Base-by-base conservation (phyloP, 2,888 invertebrate genomes). In the Portevinia maculata region DNA sequence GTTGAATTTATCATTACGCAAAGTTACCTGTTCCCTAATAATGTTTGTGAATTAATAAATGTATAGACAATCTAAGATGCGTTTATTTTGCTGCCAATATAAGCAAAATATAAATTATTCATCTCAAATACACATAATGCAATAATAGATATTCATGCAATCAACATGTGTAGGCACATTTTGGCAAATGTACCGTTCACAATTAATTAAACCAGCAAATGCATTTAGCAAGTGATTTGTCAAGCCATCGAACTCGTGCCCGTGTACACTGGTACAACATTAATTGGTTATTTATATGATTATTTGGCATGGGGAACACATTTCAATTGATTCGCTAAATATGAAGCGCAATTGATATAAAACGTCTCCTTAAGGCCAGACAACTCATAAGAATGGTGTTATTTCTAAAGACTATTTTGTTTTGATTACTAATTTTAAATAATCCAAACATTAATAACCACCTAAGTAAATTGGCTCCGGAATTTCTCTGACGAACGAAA, bases 181-280 rank as follows among this genome's bases (percentile, higher is more conserved):
- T 53, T 71, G 71, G 59, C 78, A 67, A 71, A 65, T 67, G 48
- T 71, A 71, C 59, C 59, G 48, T 55, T 78, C 81, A 64, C 65
- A 67, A 73, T 67, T 62, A 83, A 83, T 83, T 71, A 78, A 71
- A 52, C 57, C 73, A 78, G 83, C 83, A 55, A 83, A 62, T 78
- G 60, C 71, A 83, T 41, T 83, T 83, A 83, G 57, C 78, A 78
- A 83, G 78, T 83, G 83, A 83, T 83, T 83, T 83, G 83, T 83
- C 83, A 83, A 73, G 24, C 60, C 46, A 78, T 78, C 48, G 81
- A 75, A 57, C 30, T 48, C 19, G 52, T 71, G 60, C 7, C 34
- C 60, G 59, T 70, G 53, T 64, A 57, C 55, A 64, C 28, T 52
- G 32, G 52, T 60, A 62, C 46, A 67, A 53, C 64, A 65, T 76